Percentiles rank a stretch among this genome's conserved stretches.
Conservation (phyloP, 1,140 invertebrate species). For the Solen grandis region DNA sequence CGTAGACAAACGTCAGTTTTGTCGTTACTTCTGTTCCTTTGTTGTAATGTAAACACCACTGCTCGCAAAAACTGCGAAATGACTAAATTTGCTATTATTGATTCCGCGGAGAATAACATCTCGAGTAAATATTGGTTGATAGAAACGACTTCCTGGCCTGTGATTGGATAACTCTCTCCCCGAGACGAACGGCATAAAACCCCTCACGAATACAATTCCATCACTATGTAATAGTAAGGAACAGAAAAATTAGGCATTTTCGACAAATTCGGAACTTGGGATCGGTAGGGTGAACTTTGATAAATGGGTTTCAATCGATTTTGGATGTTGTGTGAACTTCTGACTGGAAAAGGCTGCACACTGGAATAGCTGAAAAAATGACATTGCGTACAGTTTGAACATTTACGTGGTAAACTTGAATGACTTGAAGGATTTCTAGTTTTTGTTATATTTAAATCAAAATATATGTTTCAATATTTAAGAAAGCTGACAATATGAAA, state of each 20-base stretch:
- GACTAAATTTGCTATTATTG: constrained; percentile 35
- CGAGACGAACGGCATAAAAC: constrained; percentile 51
- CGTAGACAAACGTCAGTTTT: too few relatives aligned
- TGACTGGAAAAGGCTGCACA: not conserved
- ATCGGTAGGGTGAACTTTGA: too few relatives aligned
- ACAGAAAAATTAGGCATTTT: not conserved
- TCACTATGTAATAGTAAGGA: constrained; percentile 34
- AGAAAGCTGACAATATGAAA: too few relatives aligned
- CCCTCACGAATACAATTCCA: constrained; percentile 6
- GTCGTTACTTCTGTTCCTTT: not conserved
- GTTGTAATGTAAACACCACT: constrained; percentile 39
- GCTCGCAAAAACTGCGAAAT: constrained; percentile 27
- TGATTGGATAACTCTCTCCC: constrained; percentile 49
- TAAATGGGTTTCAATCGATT: not conserved
- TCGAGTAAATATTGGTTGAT: constrained; percentile 58
- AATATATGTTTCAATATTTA: too few relatives aligned
- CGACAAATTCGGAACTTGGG: too few relatives aligned
- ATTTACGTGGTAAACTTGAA: too few relatives aligned
- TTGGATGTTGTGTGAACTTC: not conserved
- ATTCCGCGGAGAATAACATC: constrained; percentile 50
- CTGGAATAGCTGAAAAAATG: not conserved
- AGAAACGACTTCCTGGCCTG: constrained; percentile 51
- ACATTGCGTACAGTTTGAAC: too few relatives aligned
- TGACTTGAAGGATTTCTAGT: too few relatives aligned
- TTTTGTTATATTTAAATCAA: too few relatives aligned